Evolutionary conservation across 1,140 invertebrate species (phyloP).

Genomic region (Agrypnia vestita): DNA sequence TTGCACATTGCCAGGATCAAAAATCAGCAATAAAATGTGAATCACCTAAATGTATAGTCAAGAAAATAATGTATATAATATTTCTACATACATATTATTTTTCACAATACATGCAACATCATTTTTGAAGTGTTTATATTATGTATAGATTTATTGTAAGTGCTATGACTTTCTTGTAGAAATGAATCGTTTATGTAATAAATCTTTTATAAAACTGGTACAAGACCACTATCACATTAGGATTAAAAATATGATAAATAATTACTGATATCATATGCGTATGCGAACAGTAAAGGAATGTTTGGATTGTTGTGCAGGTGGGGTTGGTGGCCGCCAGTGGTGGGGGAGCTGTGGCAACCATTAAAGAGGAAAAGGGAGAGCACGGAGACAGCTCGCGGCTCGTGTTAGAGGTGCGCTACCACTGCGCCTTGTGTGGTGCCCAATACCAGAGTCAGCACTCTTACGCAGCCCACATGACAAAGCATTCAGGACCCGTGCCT

Average conservation of each 20-base stretch:
- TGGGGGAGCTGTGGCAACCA: slow-evolving; percentile 55
- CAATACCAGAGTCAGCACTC: slow-evolving; percentile 57
- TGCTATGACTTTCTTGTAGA: neutral
- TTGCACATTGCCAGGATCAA: too few species aligned
- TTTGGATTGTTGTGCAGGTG: slow-evolving; percentile 11
- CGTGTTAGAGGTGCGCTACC: slow-evolving; percentile 52
- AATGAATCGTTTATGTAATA: neutral
- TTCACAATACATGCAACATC: too few species aligned
- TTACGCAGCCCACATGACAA: slow-evolving; percentile 59
- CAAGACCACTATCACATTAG: too few species aligned
- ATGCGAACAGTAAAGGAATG: too few species aligned
- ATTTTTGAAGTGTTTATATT: too few species aligned
- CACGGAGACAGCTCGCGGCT: slow-evolving; percentile 37
- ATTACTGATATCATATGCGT: too few species aligned
- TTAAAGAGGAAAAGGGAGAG: slow-evolving; percentile 47
- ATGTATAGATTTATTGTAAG: neutral
- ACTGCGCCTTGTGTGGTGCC: slow-evolving; percentile 45
- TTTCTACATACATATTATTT: too few species aligned
- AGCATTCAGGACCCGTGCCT: slow-evolving; percentile 55
- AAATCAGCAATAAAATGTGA: too few species aligned
- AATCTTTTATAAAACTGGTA: too few species aligned
- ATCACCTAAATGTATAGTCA: too few species aligned
- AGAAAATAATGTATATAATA: too few species aligned
- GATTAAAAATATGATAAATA: too few species aligned
- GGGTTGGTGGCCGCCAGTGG: slow-evolving; percentile 34